Evolutionary conservation across 2,797 vertebrate species (phyloP), one percentile per base, ranked within the genome.

Genomic region (Urophycis tenuis): DNA sequence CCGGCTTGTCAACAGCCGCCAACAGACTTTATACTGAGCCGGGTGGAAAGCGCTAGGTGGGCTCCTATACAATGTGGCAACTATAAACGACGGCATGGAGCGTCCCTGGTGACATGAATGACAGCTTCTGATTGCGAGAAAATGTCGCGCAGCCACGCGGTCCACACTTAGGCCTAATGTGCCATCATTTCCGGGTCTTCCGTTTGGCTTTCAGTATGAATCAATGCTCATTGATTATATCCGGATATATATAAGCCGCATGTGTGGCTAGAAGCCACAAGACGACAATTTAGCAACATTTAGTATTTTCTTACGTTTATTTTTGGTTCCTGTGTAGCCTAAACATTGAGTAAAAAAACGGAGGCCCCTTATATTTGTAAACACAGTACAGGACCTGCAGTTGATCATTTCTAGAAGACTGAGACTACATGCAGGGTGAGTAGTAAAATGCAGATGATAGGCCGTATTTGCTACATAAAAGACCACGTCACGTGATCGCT

Each of bases 1-100:
- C 1, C 34, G 31, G 30, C 69, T 72, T 79, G 71, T 77, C 75
- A n/a, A 74, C 80, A 81, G 71, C 35, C 67, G 25, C 67, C 67
- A n/a, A 60, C 60, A 67, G n/a, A 67, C 60, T 1, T 67, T 12
- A 11, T 29, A 29, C 60, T 8, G 60, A 67, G n/a, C 60, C 53
- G 53, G 53, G 53, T 60, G 53, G 22, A n/a, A n/a, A 17, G 53
- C 22, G 22, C 22, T 53, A 6, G 19, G 49, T 53, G 22, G 45
- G 5, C 49, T 53, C 49, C 49, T n/a, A 2, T 53, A 53, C 19
- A n/a, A 7, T 22, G 22, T 53, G 49, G 49, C 49, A 8, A 22
- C 19, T 53, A 22, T 5, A 53, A 7, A 60, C 10, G 53, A 60
- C 53, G 15, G 53, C 53, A n/a, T 22, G 45, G 22, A 19, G 45